Percentiles rank a stretch among this genome's conserved stretches.
These are phyloP conservation scores for Anarsia innoxiella DNA, from an alignment of 2,888 invertebrate species.

Conservation along the genomic window DNA sequence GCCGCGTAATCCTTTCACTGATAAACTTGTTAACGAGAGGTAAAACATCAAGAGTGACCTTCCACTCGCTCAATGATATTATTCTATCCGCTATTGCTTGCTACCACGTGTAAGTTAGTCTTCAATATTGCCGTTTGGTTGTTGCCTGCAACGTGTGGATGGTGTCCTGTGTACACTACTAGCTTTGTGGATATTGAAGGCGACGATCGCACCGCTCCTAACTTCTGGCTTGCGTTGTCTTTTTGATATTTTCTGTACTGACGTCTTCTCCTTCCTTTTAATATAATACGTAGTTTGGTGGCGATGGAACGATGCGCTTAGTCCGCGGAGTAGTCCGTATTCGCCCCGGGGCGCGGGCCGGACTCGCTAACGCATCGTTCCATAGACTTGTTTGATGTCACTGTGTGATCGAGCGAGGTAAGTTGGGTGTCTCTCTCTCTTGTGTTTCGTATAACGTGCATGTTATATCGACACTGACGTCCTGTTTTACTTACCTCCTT, in stretches of 20 bases:
- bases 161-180: constrained; percentile 46
- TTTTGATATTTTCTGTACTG: constrained; percentile 52
- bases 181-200: constrained; percentile 59
- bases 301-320: constrained; percentile 58
- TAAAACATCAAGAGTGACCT: constrained; percentile 74
- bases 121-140: constrained; percentile 65
- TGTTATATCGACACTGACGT: constrained; percentile 42
- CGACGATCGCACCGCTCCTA: constrained; percentile 68
- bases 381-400: constrained; percentile 47
- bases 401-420: constrained; percentile 47
- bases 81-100: constrained; percentile 72
- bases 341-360: constrained; percentile 17
- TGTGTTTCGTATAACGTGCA: constrained; percentile 57
- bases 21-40: constrained; percentile 99
- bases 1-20: constrained; percentile 97
- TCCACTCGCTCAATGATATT: constrained; percentile 61
- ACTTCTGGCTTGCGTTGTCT: constrained; percentile 66
- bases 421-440: constrained; percentile 61
- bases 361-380: constrained; percentile 52
- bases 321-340: constrained; percentile 21
- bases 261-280: constrained; percentile 48
- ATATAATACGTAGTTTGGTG: constrained; percentile 60
- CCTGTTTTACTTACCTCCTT: constrained; percentile 36
- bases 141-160: constrained; percentile 64
- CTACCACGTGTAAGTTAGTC: constrained; percentile 66